phyloP scores from a whole-genome alignment of 2,888 invertebrate species.

The Cartodere bifasciata region DNA sequence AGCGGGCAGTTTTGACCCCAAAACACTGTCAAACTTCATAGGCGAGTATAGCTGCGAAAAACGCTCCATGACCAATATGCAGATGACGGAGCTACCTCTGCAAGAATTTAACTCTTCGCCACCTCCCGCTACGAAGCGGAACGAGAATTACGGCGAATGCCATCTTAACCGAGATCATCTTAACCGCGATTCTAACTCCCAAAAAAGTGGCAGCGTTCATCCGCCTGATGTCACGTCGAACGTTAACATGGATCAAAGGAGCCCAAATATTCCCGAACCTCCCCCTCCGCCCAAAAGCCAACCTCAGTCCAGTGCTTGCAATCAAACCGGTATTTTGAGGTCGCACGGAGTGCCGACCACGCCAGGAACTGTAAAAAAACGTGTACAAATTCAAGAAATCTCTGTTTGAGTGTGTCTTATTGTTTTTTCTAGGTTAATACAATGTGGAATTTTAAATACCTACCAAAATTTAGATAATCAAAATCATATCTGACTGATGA shows the following conservation, averaged over 20 bases:
- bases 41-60: constrained; percentile 55
- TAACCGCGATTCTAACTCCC: constrained; percentile 14
- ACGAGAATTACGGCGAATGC: constrained; percentile 33
- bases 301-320: constrained; percentile 31
- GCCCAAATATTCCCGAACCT: constrained; percentile 45
- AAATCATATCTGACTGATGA: constrained; percentile 20
- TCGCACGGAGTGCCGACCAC: constrained; percentile 50
- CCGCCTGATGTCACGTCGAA: constrained; percentile 36
- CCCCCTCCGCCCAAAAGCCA: constrained; percentile 47
- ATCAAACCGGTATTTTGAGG: constrained; percentile 48
- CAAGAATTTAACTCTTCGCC: constrained; percentile 49
- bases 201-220: constrained; percentile 22
- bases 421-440: constrained; percentile 4
- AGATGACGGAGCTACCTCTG: constrained; percentile 50
- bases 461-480: constrained; percentile 16
- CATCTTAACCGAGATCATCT: too few species aligned
- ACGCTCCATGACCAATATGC: constrained; percentile 46
- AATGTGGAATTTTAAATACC: constrained; percentile 6
- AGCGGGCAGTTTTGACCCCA: constrained; percentile 44
- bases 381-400: constrained; percentile 87
- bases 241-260: constrained; percentile 30
- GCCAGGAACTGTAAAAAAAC: constrained; percentile 70
- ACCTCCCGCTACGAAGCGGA: constrained; percentile 40
- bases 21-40: constrained; percentile 41
- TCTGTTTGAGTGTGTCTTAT: constrained; percentile 53